Base-by-base conservation (phyloP, 2,113 vertebrate species). In the Geococcyx californianus region DNA sequence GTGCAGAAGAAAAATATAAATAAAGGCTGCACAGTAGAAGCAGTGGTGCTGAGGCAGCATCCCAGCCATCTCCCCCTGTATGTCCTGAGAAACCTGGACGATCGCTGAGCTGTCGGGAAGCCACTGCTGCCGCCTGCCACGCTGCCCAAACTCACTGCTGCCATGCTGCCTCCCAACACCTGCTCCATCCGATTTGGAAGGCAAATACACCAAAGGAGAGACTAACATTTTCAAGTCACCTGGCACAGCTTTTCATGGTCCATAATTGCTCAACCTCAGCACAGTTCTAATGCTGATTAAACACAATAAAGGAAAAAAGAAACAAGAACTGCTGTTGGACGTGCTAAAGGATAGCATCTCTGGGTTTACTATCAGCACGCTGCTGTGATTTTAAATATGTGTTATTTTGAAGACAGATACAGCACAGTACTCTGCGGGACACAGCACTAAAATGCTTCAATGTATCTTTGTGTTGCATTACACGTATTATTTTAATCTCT, bases 121-220 rank as follows among this genome's bases (percentile, higher is more conserved):
- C 36, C 54, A 47, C 78, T 1, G 1, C 38, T 33, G 74, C 36
- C 0, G 0, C 40, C 42, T 67, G 40, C 91, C 51, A 14, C 0
- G 0, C 44, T 91, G 84, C 87, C 91, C 93, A 60, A 56, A 31
- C 18, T 87, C 81, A n/a, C 31, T 11, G 51, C 36, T 42, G 73
- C 67, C 55, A 28, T 3, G 1, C 73, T 87, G 66, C 69, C 69
- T 95, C 66, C 47, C 11, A 11, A 56, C 60, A 94, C 81, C 70
- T 64, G 33, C 62, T 60, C 29, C 21, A 64, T 87, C 58, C 3
- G 0, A 49, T 78, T 38, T 93, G 34, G 69, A 82, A 31, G 24
- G 66, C 56, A 82, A 79, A 82, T 44, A 51, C 18, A 42, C 56
- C 59, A 36, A 47, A 40, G 40, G 10, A 28, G 45, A 16, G 7